phyloP scores from a whole-genome alignment of 2,888 invertebrate species.

The Notocelia uddmanniana region DNA sequence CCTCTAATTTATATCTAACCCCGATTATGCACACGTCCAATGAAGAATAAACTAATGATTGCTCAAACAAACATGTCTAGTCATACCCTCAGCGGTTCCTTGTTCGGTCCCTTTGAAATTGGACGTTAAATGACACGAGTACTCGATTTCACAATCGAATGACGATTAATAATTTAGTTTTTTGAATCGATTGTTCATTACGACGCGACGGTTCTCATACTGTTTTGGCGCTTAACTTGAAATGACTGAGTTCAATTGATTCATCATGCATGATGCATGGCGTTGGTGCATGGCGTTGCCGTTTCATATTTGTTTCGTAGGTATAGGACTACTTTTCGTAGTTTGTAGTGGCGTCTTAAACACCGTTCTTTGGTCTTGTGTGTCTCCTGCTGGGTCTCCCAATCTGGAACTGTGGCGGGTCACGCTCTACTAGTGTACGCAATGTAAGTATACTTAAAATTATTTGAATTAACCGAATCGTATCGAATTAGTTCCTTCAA shows the following conservation, averaged over 20 bases:
- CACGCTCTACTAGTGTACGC: too few species aligned
- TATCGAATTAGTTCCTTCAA: too few species aligned
- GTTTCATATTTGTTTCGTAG: background rate
- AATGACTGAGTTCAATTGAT: background rate
- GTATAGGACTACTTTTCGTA: too few species aligned
- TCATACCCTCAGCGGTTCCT: constrained; percentile 56
- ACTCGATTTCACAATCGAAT: constrained; percentile 74
- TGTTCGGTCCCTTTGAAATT: constrained; percentile 67
- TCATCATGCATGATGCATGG: background rate
- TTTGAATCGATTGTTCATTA: constrained; percentile 59
- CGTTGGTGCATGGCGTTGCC: background rate
- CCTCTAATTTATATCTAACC: background rate
- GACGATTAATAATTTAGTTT: constrained; percentile 73
- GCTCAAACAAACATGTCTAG: constrained; percentile 49
- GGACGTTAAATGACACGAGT: constrained; percentile 70
- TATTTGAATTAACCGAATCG: too few species aligned
- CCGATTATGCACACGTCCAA: constrained; percentile 16
- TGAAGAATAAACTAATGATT: constrained; percentile 28
- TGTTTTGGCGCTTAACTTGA: background rate
- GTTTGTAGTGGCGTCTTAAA: too few species aligned
- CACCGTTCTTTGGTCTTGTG: too few species aligned
- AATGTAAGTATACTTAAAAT: too few species aligned
- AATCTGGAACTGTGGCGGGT: too few species aligned
- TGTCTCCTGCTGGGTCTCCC: too few species aligned
- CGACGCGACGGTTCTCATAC: constrained; percentile 62